These are phyloP conservation scores for Pyrrhia umbra DNA, from an alignment of 2,888 invertebrate species.

Conservation along the genomic window DNA sequence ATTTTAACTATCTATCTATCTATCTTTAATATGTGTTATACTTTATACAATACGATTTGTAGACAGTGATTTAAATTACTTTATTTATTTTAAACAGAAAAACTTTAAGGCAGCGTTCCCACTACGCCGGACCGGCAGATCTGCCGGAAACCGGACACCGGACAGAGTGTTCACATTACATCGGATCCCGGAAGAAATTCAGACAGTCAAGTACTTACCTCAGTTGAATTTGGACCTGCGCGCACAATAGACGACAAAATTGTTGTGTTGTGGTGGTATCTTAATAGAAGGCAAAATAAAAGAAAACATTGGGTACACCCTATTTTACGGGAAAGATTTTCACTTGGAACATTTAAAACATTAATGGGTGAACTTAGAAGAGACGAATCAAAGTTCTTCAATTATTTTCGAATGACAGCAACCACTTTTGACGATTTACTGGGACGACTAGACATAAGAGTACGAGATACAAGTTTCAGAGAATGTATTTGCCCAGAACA, in stretches of 20 bases:
- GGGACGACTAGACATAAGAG: slow-evolving; percentile 47
- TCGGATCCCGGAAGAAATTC: slow-evolving; percentile 50
- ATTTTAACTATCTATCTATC: no score
- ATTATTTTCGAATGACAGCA: slow-evolving; percentile 52
- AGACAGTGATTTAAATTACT: no score
- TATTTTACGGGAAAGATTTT: slow-evolving; percentile 61
- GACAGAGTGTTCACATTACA: slow-evolving; percentile 57
- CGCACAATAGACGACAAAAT: slow-evolving; percentile 38
- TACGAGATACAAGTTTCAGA: slow-evolving; percentile 61
- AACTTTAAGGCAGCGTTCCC: slow-evolving; percentile 20
- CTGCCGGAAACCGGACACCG: slow-evolving; percentile 61
- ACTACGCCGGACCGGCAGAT: slow-evolving; percentile 55
- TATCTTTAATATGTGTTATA: no score
- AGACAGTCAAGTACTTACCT: slow-evolving; percentile 38
- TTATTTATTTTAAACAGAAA: no score
- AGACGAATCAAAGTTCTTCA: slow-evolving; percentile 56
- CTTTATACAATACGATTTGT: no score
- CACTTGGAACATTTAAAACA: slow-evolving; percentile 60
- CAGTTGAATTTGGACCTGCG: slow-evolving; percentile 50
- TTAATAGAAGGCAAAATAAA: slow-evolving; percentile 31
- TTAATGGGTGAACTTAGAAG: slow-evolving; percentile 59
- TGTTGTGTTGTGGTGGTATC: slow-evolving; percentile 37
- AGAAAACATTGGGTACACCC: slow-evolving; percentile 23
- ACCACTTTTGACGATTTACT: slow-evolving; percentile 54
- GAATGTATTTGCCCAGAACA: slow-evolving; percentile 59